Base-by-base conservation (phyloP, 1,140 invertebrate species). In the Drosophila parabipectinata region DNA sequence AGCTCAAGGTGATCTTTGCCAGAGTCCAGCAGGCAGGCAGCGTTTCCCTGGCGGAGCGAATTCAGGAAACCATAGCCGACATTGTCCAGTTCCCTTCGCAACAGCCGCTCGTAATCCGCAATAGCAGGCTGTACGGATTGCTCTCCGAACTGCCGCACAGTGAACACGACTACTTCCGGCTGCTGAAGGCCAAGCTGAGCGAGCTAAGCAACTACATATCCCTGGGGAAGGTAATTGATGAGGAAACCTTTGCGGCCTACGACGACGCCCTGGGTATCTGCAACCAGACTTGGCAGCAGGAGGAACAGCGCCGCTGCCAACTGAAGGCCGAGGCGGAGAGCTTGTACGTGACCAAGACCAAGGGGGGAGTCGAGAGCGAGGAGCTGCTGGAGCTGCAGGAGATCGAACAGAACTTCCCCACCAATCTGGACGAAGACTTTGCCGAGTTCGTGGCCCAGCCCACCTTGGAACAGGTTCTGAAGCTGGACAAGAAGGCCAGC, bases 291-390 rank as follows among this genome's bases (percentile, higher is more conserved):
- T 99, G 97, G 97, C 94, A 95, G 80, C 93, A 94, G 45, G 95
- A 97, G 67, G 94, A 97, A 80, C 93, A 95, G 55, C 93, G 95
- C 47, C 94, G 94, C 21, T 94, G 95, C 71, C 93, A 93, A 71
- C 94, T 95, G 71, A 94, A 96, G 68, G 93, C 94, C 34, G 96
- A 97, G 77, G 95, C 97, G 57, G 95, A 97, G 51, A 96, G 95
- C 77, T 90, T 98, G 8, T 99, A 97, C 92, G 94, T 95, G 60
- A 96, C 95, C 30, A 97, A 96, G 93, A 94, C 93, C 0, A 93
- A 94, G 79, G 94, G 94, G 52, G 93, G 94, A 67, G 93, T 93
- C 28, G 92, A 94, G 84, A 94, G 95, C 5, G 97, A 98, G 69
- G 97, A 98, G 45, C 94, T 96, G 68, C 93, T 95, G 61, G 94